phyloP scores from a whole-genome alignment of 2,888 invertebrate genomes.

The Horisme vitalbata region DNA sequence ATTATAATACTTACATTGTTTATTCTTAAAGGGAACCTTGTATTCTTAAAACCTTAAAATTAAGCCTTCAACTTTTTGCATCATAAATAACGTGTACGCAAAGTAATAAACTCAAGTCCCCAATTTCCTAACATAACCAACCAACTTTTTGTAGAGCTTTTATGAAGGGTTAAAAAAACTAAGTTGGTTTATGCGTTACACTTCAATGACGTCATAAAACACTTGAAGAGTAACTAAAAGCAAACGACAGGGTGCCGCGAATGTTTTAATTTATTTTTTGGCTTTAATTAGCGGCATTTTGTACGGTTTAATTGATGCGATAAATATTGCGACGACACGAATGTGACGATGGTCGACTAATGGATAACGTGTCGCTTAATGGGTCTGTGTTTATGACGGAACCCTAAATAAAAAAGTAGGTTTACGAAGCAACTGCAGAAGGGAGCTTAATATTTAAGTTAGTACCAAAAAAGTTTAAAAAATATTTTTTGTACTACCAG shows the following conservation, averaged over 20 bases:
- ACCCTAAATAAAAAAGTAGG: conserved; percentile 6
- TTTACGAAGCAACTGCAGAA: background rate
- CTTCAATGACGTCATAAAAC: conserved; percentile 16
- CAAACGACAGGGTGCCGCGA: conserved; percentile 18
- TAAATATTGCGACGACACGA: conserved; percentile 31
- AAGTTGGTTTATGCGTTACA: conserved; percentile 15
- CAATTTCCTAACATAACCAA: conserved; percentile 19
- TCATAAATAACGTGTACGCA: conserved; percentile 20
- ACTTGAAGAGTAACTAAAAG: conserved; percentile 17
- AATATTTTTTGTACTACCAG: too few species aligned
- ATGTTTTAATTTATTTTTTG: conserved; percentile 20
- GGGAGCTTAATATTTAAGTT: background rate
- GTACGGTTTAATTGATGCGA: conserved; percentile 32
- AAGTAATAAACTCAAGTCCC: conserved; percentile 12
- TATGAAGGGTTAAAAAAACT: conserved; percentile 16
- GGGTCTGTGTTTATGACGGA: conserved; percentile 20
- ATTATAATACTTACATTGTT: too few species aligned
- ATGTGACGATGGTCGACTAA: conserved; percentile 28
- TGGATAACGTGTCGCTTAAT: conserved; percentile 25
- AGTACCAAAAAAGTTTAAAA: too few species aligned
- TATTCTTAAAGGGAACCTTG: too few species aligned
- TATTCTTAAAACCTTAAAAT: background rate
- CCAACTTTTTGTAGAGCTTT: conserved; percentile 7
- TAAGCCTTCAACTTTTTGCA: conserved; percentile 11
- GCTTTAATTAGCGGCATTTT: conserved; percentile 33